Conservation (phyloP, 2,113 vertebrate species). For the Zonotrichia leucophrys region DNA sequence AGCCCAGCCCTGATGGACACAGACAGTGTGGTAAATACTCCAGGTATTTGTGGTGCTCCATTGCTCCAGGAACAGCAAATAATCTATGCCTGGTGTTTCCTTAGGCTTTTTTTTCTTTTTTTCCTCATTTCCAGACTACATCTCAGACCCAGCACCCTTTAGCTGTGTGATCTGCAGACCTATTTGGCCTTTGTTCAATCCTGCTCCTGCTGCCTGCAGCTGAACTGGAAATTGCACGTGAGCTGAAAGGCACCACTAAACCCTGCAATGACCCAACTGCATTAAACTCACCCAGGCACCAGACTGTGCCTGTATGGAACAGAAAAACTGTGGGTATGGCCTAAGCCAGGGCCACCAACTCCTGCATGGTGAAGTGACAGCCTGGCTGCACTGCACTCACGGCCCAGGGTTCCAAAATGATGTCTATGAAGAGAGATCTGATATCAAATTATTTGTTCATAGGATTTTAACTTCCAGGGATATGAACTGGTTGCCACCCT, state of each 20-base stretch:
- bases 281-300: neutral
- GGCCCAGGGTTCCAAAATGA: neutral
- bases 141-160: neutral
- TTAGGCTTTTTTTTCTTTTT: neutral
- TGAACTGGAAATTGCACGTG: neutral
- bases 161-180: neutral
- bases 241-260: neutral
- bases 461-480: neutral
- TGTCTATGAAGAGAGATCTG: neutral
- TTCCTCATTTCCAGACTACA: neutral
- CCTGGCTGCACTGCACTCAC: neutral
- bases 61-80: neutral
- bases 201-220: neutral
- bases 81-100: neutral
- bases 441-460: neutral
- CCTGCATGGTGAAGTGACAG: neutral
- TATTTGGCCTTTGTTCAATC: neutral
- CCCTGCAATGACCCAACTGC: neutral
- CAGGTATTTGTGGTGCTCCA: neutral
- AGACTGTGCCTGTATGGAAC: accelerated
- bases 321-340: neutral
- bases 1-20: accelerated
- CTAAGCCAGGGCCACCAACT: neutral
- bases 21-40: accelerated
- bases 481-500: neutral